Evolutionary conservation across 2,113 vertebrate species (phyloP), one percentile per base, ranked within the genome.

Genomic region (Emydura subglobosa): DNA sequence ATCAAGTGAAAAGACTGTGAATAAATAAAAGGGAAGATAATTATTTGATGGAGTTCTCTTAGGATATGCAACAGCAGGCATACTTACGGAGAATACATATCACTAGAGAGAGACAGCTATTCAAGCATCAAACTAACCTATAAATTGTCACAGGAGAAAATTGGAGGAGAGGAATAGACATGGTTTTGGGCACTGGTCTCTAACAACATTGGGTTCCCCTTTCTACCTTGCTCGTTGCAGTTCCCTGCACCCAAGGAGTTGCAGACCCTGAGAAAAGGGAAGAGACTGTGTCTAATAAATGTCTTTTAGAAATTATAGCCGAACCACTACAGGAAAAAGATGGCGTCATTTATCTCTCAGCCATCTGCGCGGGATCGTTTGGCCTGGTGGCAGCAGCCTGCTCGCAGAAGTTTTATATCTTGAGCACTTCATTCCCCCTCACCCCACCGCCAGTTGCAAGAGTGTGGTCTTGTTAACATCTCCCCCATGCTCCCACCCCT

Each of bases 41-140:
- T 98, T 98, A 98, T 98, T 98, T 98, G 98, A 98, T 98, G 97
- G 98, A 98, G 97, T 97, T 98, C 98, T 98, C 97, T 97, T 97
- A 97, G 98, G 98, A 97, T 98, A 95, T 82, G 96, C 98, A 98
- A 96, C 98, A 98, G 98, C 97, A 72, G 98, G 98, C 97, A 98
- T 95, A 96, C 97, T 98, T 98, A 97, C 96, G 25, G 96, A 97
- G 98, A 98, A 98, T 97, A 97, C 98, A 94, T 97, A 97, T 97
- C 94, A 97, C 98, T 91, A 19, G 94, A 97, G 97, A 98, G 95
- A 97, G 94, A 95, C 92, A 91, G 97, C 98, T 97, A 97, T 96
- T 96, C 97, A 93, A 91, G 97, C 98, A 95, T 98, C 98, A 97
- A 94, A 97, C 97, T 88, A 94, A 97, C 97, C 98, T 93, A 97